Percentiles rank a stretch among this genome's conserved stretches.
phyloP scores from a whole-genome alignment of 2,113 vertebrate genomes.

The Hydropotes inermis region DNA sequence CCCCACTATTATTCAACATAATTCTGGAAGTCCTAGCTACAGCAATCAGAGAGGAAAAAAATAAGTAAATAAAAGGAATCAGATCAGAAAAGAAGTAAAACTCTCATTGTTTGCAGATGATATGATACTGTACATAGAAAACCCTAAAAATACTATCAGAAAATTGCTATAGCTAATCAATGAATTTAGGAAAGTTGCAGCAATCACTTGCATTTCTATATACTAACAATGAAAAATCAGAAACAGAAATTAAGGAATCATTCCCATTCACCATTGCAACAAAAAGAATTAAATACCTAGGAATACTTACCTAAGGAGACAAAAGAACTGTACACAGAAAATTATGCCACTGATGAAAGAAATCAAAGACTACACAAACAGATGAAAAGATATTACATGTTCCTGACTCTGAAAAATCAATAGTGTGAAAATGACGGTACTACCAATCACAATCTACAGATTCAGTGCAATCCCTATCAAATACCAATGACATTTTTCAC shows the following conservation, averaged over 20 bases:
- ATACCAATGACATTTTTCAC: neutral
- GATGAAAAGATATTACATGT: neutral
- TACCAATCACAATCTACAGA: neutral
- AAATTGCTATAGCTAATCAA: neutral
- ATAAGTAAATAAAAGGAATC: neutral
- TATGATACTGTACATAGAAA: neutral
- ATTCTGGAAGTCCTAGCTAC: neutral
- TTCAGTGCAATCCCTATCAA: neutral
- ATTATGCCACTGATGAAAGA: neutral
- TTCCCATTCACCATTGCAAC: neutral
- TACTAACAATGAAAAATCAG: neutral
- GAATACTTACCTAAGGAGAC: neutral
- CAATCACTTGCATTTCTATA: neutral
- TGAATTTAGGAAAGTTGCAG: neutral
- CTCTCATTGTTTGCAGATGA: neutral
- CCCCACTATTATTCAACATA: neutral
- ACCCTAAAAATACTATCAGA: neutral
- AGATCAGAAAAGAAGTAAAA: neutral
- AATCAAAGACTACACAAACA: neutral
- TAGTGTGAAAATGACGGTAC: neutral
- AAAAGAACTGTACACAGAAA: neutral
- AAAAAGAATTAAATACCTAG: neutral
- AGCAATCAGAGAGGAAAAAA: neutral
- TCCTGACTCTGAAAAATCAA: neutral
- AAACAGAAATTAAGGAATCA: neutral